Evolutionary conservation across 2,888 invertebrate genomes (phyloP).

Genomic region (Phortica magna): DNA sequence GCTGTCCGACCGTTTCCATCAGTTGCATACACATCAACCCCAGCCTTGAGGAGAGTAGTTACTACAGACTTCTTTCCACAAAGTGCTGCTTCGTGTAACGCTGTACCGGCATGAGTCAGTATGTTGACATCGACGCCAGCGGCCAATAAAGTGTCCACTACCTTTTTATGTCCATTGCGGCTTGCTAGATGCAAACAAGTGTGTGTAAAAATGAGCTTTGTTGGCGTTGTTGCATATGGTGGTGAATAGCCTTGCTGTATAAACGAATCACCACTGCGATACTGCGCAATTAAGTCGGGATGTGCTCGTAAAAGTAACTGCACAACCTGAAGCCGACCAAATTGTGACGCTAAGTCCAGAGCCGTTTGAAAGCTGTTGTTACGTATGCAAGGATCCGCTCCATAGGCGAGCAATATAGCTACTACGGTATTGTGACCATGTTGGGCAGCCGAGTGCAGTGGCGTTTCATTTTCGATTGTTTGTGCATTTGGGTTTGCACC

Average conservation of each 20-base stretch:
- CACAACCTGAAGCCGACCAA: slow-evolving; percentile 90
- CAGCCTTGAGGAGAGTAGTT: slow-evolving; percentile 86
- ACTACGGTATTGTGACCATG: slow-evolving; percentile 94
- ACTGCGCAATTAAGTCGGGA: slow-evolving; percentile 84
- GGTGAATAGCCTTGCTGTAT: slow-evolving; percentile 45
- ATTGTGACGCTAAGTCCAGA: slow-evolving; percentile 95
- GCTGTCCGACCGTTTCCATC: slow-evolving; percentile 91
- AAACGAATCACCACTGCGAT: slow-evolving; percentile 44
- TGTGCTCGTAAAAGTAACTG: slow-evolving; percentile 89
- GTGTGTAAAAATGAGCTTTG: slow-evolving; percentile 80
- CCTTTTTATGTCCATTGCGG: slow-evolving; percentile 92
- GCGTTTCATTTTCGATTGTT: slow-evolving; percentile 87
- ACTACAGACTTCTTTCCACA: slow-evolving; percentile 95
- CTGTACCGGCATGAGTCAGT: slow-evolving; percentile 90
- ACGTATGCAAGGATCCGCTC: slow-evolving; percentile 91
- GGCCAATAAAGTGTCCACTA: slow-evolving; percentile 88
- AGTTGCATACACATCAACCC: slow-evolving; percentile 87
- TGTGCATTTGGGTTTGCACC: slow-evolving; percentile 89
- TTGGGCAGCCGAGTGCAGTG: slow-evolving; percentile 94
- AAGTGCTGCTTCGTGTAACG: slow-evolving; percentile 94
- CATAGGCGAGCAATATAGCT: slow-evolving; percentile 87
- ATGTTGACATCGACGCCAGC: slow-evolving; percentile 94
- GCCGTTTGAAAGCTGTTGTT: slow-evolving; percentile 94
- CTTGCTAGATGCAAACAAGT: slow-evolving; percentile 95
- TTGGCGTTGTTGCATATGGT: slow-evolving; percentile 56